phyloP scores from a whole-genome alignment of 2,888 invertebrate genomes.

The Drosophila putrida region DNA sequence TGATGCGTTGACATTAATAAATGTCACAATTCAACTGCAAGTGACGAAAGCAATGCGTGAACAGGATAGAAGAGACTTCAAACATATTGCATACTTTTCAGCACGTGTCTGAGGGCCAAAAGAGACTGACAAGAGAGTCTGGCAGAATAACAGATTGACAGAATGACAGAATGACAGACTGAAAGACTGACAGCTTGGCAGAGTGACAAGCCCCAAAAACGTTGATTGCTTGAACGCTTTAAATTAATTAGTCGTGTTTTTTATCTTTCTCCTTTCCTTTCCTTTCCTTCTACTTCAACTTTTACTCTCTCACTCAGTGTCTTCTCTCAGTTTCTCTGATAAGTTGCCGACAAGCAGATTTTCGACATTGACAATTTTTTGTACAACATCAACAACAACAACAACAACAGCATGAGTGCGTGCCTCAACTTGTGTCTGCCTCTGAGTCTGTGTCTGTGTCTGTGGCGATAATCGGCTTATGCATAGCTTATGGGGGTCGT shows the following conservation, averaged over 20 bases:
- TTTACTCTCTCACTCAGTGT: not conserved
- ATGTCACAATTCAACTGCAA: constrained; percentile 68
- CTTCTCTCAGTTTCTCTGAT: constrained; percentile 46
- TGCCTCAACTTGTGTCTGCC: constrained; percentile 26
- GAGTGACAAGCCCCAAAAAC: constrained; percentile 46
- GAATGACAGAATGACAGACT: constrained; percentile 21
- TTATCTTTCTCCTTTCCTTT: constrained; percentile 23
- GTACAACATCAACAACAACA: not conserved
- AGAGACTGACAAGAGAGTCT: constrained; percentile 17
- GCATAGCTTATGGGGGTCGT: constrained; percentile 42
- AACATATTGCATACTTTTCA: constrained; percentile 65
- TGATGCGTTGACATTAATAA: constrained; percentile 76
- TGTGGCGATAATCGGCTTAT: constrained; percentile 73
- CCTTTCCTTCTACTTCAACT: constrained; percentile 6
- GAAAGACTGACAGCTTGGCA: constrained; percentile 25
- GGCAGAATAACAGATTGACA: constrained; percentile 17
- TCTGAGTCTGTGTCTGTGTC: constrained; percentile 4
- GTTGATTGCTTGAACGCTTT: constrained; percentile 67
- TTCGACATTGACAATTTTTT: constrained; percentile 67
- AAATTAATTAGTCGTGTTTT: constrained; percentile 75
- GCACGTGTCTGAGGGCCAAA: constrained; percentile 10
- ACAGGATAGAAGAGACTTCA: constrained; percentile 25
- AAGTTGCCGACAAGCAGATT: constrained; percentile 78
- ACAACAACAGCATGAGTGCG: constrained; percentile 32
- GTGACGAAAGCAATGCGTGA: constrained; percentile 41